These are phyloP conservation scores for Tympanuchus pallidicinctus DNA, from an alignment of 2,113 vertebrate species.

Conservation along the genomic window DNA sequence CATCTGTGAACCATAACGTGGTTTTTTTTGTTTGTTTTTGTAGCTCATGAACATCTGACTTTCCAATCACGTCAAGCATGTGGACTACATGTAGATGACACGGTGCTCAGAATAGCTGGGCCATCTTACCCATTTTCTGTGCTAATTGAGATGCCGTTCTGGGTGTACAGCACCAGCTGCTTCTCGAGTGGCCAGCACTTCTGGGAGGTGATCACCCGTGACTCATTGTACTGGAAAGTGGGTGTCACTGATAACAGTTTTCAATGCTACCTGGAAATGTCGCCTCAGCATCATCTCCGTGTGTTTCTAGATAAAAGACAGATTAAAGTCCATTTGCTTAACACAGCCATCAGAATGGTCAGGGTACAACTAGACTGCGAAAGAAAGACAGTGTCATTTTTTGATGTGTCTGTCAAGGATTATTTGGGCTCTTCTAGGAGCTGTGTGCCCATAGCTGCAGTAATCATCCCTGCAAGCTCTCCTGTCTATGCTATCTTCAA, in stretches of 20 bases:
- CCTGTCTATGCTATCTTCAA: rapidly evolving
- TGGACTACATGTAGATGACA: rapidly evolving
- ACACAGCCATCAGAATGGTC: rapidly evolving
- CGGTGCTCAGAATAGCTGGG: rapidly evolving
- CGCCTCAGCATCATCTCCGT: rapidly evolving
- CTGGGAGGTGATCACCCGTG: not conserved
- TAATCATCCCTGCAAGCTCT: not conserved
- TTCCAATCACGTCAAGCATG: rapidly evolving
- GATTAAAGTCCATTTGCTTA: rapidly evolving
- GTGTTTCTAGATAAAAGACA: rapidly evolving
- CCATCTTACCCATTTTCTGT: no score
- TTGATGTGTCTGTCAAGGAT: rapidly evolving
- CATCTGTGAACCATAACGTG: not conserved
- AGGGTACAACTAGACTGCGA: not conserved
- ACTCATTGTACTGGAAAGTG: rapidly evolving
- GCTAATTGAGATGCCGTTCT: not conserved
- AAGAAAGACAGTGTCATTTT: not conserved
- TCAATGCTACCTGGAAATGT: not conserved
- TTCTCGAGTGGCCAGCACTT: not conserved
- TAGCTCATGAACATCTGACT: not conserved
- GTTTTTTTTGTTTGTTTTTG: not conserved
- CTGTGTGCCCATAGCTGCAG: not conserved
- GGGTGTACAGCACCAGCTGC: not conserved
- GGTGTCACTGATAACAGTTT: rapidly evolving
- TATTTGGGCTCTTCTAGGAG: not conserved